Conservation (phyloP, 1,140 invertebrate genomes). For the Scaptomyza hsui region DNA sequence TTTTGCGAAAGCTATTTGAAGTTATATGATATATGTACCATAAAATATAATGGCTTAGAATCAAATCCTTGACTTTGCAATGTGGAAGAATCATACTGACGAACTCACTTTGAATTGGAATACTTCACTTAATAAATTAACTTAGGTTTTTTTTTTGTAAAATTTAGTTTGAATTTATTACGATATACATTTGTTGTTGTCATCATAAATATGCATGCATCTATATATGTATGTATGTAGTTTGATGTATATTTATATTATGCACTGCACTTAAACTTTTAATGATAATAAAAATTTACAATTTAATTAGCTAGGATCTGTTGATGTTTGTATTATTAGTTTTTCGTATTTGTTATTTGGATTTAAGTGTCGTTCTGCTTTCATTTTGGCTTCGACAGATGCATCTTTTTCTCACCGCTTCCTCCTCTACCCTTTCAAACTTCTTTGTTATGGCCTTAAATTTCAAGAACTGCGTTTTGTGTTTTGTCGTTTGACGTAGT, state of each 20-base stretch:
- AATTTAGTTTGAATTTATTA: constrained; percentile 81
- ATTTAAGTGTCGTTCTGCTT: constrained; percentile 28
- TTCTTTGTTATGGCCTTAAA: constrained; percentile 29
- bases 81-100: neutral
- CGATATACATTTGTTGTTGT: constrained; percentile 75
- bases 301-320: constrained; percentile 81
- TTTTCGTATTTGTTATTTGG: constrained; percentile 43
- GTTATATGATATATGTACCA: no score
- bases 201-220: constrained; percentile 48
- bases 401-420: neutral
- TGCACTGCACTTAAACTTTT: constrained; percentile 64
- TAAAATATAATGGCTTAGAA: no score
- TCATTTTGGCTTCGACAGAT: constrained; percentile 33
- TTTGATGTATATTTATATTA: constrained; percentile 35
- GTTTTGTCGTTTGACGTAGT: constrained; percentile 12
- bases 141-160: constrained; percentile 54
- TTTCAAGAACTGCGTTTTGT: constrained; percentile 12
- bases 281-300: constrained; percentile 79
- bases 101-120: no score
- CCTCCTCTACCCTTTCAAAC: constrained; percentile 5
- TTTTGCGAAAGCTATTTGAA: no score
- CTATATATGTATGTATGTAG: constrained; percentile 14
- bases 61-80: no score
- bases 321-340: constrained; percentile 44
- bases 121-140: neutral